Evolutionary conservation across 2,888 invertebrate species (phyloP).

Genomic region (Catocala nupta): DNA sequence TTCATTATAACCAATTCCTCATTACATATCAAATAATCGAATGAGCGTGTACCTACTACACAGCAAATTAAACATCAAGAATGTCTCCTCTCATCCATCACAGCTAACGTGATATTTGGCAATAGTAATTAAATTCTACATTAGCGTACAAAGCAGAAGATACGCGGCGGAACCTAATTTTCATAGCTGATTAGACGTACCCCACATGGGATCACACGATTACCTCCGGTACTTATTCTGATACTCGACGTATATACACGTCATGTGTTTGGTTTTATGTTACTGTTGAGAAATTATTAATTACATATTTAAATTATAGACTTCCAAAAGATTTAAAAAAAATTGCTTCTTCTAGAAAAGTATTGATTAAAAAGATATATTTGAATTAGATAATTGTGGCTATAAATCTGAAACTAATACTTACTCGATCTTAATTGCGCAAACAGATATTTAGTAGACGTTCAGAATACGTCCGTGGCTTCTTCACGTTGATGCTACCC

Average conservation of each 20-base stretch:
- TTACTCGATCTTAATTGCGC: neutral
- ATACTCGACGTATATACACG: conserved; percentile 12
- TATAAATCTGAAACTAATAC: too few species aligned
- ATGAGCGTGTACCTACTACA: conserved; percentile 45
- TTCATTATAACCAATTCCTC: conserved; percentile 16
- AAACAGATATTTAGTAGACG: conserved; percentile 1
- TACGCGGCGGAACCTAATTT: conserved; percentile 85
- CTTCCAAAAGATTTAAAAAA: too few species aligned
- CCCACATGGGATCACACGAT: conserved; percentile 80
- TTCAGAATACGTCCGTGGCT: conserved; percentile 46
- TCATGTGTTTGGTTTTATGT: conserved; percentile 2
- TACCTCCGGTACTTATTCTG: conserved; percentile 42
- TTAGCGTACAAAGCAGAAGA: conserved; percentile 84
- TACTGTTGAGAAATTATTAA: neutral
- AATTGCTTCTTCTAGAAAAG: too few species aligned
- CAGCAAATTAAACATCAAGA: conserved; percentile 76
- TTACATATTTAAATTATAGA: too few species aligned
- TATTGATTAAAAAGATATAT: too few species aligned
- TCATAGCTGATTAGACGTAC: conserved; percentile 86
- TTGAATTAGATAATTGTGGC: too few species aligned
- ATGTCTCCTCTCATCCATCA: conserved; percentile 69
- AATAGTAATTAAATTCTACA: conserved; percentile 86
- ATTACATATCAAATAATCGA: conserved; percentile 38
- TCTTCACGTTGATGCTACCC: conserved; percentile 67
- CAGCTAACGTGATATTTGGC: conserved; percentile 74